Percentiles rank a stretch among this genome's conserved stretches.
These are phyloP conservation scores for Enhydra lutris DNA, from an alignment of 2,113 vertebrate genomes.

Conservation along the genomic window DNA sequence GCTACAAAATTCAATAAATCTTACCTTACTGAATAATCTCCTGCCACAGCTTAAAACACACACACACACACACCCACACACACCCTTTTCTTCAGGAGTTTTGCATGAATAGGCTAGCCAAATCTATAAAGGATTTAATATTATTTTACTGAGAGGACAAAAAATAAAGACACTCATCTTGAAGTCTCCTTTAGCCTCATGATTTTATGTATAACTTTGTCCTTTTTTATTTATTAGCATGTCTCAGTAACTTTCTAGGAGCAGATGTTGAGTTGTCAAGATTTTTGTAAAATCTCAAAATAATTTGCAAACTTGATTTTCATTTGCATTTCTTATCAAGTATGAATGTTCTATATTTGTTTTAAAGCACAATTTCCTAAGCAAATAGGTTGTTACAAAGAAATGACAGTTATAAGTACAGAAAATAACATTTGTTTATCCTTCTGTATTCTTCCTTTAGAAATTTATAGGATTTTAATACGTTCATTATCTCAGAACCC, in stretches of 20 bases:
- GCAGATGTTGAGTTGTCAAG: conserved; percentile 26
- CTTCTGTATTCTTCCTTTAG: background rate
- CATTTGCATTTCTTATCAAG: conserved; percentile 1
- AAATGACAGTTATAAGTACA: background rate
- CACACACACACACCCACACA: background rate
- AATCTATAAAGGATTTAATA: background rate
- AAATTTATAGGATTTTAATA: conserved; percentile 19
- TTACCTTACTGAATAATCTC: background rate
- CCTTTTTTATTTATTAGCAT: conserved; percentile 43
- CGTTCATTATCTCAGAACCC: background rate
- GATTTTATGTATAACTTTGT: conserved; percentile 31
- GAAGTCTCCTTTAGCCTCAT: background rate
- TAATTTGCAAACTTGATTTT: conserved; percentile 31
- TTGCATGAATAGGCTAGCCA: background rate
- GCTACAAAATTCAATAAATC: background rate
- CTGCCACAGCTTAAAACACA: background rate
- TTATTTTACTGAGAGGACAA: background rate
- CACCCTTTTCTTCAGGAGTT: background rate
- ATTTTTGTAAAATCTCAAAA: conserved; percentile 36
- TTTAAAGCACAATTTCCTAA: conserved; percentile 29
- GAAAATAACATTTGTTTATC: background rate
- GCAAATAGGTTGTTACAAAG: background rate
- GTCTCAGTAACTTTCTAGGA: conserved; percentile 44
- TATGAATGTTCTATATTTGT: conserved; percentile 39
- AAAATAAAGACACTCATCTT: background rate